Evolutionary conservation across 2,113 vertebrate species (phyloP), one percentile per base, ranked within the genome.

Genomic region (Lepidothrix coronata): DNA sequence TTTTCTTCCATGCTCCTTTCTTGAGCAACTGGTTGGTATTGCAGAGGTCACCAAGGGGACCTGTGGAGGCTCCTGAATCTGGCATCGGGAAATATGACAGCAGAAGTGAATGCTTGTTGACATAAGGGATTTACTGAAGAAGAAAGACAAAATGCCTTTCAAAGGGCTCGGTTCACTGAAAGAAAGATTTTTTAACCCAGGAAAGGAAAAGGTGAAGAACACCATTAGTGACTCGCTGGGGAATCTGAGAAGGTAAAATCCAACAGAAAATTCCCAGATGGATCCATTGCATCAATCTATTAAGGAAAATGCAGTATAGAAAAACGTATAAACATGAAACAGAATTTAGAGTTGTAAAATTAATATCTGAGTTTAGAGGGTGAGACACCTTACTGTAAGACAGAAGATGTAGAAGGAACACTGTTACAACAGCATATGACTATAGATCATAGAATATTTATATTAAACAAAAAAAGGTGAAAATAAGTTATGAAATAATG

Each of bases 191-290:
- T 83, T 99, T 86, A 99, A 98, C 71, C 98, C 99, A 49, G 98
- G 98, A 67, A 99, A 98, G 77, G 99, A 99, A 97, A 98, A 99
- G 90, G 97, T 98, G 97, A 99, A 99, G 98, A 98, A 97, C 70
- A 98, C 97, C 4, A 83, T 99, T 76, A 98, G 99, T 12, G 98
- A 99, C 88, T 99, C 99, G 2, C 87, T 99, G 89, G 99, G 99
- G 86, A 99, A 99, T 95, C 97, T 99, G 91, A 99, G 98, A 98
- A 99, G 99, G 99, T 99, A 98, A 99, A 98, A 95, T 59, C 58
- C 61, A 61, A 85, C 76, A 79, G 74, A 30, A 93, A 96, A 96
- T 85, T 97, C 96, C 25, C 63, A 70, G 57, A 65, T 25, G 67
- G 27, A 52, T 90, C 33, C 51, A 85, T 73, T 82, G 37, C 23